phyloP scores from a whole-genome alignment of 1,140 invertebrate species.

The Trachelipus rathkii region DNA sequence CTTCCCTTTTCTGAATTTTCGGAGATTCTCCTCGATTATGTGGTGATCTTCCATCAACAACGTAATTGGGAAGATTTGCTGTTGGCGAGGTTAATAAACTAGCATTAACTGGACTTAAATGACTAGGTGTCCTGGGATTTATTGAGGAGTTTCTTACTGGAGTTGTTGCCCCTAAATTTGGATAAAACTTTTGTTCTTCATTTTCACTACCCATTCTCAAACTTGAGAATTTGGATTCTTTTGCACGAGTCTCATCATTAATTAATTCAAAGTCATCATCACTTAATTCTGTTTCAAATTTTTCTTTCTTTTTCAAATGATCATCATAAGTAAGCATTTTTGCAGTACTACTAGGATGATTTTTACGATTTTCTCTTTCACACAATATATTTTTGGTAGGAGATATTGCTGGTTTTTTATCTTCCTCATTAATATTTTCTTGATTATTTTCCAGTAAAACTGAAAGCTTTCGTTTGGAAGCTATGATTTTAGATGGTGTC shows the following conservation, averaged over 20 bases:
- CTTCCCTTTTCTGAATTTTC: not conserved
- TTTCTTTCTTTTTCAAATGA: no score
- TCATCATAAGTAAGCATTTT: not conserved
- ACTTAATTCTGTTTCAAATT: not conserved
- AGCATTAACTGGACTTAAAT: not conserved
- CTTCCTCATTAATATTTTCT: not conserved
- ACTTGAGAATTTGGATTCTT: not conserved
- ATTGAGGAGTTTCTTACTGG: not conserved
- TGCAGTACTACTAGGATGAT: not conserved
- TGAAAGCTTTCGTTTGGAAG: not conserved
- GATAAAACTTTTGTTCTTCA: no score
- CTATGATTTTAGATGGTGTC: not conserved
- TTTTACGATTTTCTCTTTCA: not conserved
- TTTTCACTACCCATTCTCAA: no score
- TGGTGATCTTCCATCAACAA: not conserved
- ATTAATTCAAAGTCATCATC: not conserved
- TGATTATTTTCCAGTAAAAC: not conserved
- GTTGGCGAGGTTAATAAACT: not conserved
- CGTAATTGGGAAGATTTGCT: not conserved
- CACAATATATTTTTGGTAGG: not conserved
- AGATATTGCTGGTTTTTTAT: not conserved
- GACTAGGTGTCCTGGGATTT: not conserved
- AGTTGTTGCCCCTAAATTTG: not conserved
- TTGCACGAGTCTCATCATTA: not conserved
- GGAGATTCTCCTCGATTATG: not conserved